Evolutionary conservation across 2,113 vertebrate species (phyloP).

Genomic region (Grammomys dolichurus): DNA sequence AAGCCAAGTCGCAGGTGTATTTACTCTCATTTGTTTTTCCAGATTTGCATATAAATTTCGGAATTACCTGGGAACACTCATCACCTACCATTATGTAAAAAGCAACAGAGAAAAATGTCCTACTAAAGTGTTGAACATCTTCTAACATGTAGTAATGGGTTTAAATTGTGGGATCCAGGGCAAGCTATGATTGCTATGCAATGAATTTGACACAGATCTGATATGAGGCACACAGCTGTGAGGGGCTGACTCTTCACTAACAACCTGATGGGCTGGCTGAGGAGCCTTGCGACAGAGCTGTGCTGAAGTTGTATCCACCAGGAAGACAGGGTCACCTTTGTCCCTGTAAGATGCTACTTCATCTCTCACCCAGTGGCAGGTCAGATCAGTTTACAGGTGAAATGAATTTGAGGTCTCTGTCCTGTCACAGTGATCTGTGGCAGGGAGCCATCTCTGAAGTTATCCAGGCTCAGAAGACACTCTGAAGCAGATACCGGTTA

Average conservation of each 20-base stretch:
- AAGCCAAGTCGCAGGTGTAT: background rate
- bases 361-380: background rate
- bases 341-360: background rate
- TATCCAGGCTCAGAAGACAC: background rate
- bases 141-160: constrained; percentile 85
- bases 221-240: constrained; percentile 78
- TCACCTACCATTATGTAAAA: constrained; percentile 66
- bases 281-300: accelerated
- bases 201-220: constrained; percentile 84
- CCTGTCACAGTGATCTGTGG: background rate
- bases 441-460: background rate
- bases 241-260: constrained; percentile 59
- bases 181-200: constrained; percentile 78
- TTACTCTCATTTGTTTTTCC: background rate
- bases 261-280: constrained; percentile 42
- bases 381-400: constrained; percentile 30
- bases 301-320: background rate
- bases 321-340: background rate
- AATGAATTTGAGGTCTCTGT: background rate
- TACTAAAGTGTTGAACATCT: constrained; percentile 79
- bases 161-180: constrained; percentile 82
- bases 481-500: background rate
- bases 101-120: constrained; percentile 72
- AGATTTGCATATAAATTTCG: background rate
- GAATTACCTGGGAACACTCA: background rate